Percentiles rank a stretch among this genome's conserved stretches.
Conservation (phyloP, 1,140 invertebrate genomes). For the Hypsibius dujardini region DNA sequence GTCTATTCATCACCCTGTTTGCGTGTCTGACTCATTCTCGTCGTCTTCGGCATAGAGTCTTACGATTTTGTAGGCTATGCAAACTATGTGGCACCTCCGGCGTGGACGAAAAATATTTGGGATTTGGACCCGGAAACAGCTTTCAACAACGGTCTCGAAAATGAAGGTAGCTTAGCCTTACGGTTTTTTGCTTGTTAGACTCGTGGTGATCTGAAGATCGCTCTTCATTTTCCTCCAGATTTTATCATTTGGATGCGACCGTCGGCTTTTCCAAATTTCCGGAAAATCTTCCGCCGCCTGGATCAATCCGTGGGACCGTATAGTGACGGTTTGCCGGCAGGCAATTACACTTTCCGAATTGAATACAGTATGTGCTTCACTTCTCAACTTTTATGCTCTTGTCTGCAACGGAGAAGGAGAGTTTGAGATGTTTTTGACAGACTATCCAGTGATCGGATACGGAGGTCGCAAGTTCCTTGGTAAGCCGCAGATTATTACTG, state of each 20-base stretch:
- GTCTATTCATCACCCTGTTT: background rate
- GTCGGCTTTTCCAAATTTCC: conserved; percentile 7
- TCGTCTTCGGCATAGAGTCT: background rate
- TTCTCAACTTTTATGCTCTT: too few relatives aligned
- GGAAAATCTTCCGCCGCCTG: background rate
- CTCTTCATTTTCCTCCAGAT: background rate
- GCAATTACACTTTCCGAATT: conserved; percentile 6
- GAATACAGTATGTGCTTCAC: background rate
- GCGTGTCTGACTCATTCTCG: too few relatives aligned
- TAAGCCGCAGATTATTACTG: too few relatives aligned
- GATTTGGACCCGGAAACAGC: background rate
- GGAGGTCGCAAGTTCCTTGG: background rate
- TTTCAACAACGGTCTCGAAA: conserved; percentile 11
- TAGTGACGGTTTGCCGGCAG: background rate
- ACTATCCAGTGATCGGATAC: background rate
- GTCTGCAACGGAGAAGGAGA: too few relatives aligned
- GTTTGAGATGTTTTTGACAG: background rate
- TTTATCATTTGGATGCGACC: conserved; percentile 14
- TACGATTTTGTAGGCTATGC: background rate
- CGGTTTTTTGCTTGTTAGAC: background rate
- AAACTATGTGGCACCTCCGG: background rate
- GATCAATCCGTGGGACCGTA: background rate
- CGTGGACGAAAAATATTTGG: conserved; percentile 15
- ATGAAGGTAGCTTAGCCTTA: background rate
- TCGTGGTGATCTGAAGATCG: background rate